Conservation (phyloP, 2,797 vertebrate genomes). For the Dermochelys coriacea region DNA sequence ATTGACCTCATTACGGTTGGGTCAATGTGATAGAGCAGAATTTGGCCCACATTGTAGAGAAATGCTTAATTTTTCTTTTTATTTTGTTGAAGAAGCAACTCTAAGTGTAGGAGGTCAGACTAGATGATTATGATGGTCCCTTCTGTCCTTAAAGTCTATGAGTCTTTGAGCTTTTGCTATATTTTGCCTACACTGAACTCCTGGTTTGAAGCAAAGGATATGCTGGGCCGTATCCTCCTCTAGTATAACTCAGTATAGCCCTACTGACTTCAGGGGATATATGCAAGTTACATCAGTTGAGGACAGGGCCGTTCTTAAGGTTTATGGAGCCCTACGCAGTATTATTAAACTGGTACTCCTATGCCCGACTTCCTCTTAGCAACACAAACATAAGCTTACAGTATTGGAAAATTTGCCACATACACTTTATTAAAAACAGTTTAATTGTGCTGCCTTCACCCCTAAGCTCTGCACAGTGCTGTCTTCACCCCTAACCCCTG, state of each 20-base stretch:
- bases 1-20: not conserved
- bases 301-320: not conserved
- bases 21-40: not conserved
- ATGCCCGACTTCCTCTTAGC: too few relatives aligned
- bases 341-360: too few relatives aligned
- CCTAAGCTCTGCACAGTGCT: too few relatives aligned
- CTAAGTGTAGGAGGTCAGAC: not conserved
- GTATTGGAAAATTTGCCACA: too few relatives aligned
- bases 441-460: too few relatives aligned
- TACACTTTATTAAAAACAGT: too few relatives aligned
- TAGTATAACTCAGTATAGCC: constrained; percentile 11
- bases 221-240: not conserved
- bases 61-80: not conserved
- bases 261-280: constrained; percentile 42
- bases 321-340: too few relatives aligned
- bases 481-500: too few relatives aligned
- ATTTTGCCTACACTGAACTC: not conserved
- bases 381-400: too few relatives aligned
- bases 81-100: constrained; percentile 36
- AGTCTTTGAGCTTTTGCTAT: not conserved
- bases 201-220: accelerated
- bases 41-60: not conserved
- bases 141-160: not conserved
- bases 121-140: not conserved
- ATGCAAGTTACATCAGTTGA: constrained; percentile 65